phyloP scores from a whole-genome alignment of 37 sponge, comb jelly and placozoan genomes.

The Cliona cf. orientalis region DNA sequence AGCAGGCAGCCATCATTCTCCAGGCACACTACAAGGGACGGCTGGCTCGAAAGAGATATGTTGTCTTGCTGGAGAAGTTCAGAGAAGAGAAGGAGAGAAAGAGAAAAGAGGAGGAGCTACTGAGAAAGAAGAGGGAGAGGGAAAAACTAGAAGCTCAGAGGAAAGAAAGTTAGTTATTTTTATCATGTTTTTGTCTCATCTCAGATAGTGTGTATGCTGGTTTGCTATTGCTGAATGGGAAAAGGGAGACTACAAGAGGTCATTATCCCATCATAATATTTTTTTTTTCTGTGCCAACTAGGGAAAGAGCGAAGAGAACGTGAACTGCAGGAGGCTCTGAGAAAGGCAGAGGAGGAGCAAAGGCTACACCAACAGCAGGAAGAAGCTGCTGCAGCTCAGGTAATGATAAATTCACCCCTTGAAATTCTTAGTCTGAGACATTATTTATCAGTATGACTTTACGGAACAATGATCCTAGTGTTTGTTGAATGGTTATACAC shows the following conservation, averaged over 20 bases:
- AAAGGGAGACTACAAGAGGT: too few species aligned
- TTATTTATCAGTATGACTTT: too few species aligned
- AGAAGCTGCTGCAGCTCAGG: background rate
- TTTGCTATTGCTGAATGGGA: background rate
- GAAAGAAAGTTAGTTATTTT: background rate
- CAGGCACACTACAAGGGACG: constrained; percentile 72
- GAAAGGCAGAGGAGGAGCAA: constrained; percentile 14
- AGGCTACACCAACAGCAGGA: constrained; percentile 6
- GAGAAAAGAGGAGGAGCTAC: background rate
- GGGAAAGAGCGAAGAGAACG: background rate
- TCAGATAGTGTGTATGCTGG: background rate
- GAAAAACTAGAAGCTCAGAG: constrained; percentile 7
- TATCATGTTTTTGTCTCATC: background rate
- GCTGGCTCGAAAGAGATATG: constrained; percentile 40
- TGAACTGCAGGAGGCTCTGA: background rate
- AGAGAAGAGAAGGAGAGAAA: background rate
- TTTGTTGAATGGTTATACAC: background rate
- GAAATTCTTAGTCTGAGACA: too few species aligned
- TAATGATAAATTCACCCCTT: background rate
- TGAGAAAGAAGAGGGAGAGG: constrained; percentile 2
- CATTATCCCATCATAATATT: too few species aligned
- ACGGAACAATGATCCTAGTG: too few species aligned
- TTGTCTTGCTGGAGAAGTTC: background rate
- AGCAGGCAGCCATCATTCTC: constrained; percentile 39
- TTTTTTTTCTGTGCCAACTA: background rate